Conservation (phyloP, 2,888 invertebrate species). For the Oscheius sp. region DNA sequence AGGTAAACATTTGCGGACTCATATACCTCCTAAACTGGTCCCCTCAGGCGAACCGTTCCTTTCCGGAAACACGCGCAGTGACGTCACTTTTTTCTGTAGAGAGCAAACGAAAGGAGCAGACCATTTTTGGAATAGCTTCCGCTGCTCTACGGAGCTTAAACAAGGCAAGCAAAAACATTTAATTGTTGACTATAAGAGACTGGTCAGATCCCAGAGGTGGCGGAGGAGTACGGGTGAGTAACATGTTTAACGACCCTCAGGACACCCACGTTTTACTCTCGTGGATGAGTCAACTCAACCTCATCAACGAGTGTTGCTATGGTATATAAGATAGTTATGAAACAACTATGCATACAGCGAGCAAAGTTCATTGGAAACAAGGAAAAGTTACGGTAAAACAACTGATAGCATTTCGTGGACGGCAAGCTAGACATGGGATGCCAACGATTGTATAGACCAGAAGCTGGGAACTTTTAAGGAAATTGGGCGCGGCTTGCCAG, state of each 20-base stretch:
- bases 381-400: neutral
- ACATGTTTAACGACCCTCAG: neutral
- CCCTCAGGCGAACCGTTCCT: slow-evolving; percentile 5
- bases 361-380: neutral
- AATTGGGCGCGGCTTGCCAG: too few relatives aligned
- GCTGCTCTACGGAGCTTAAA: too few relatives aligned
- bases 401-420: slow-evolving; percentile 10
- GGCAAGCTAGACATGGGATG: neutral
- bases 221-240: neutral
- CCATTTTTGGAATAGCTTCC: too few relatives aligned
- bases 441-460: too few relatives aligned
- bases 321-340: neutral
- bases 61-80: slow-evolving; percentile 23
- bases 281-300: neutral
- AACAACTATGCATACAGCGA: neutral
- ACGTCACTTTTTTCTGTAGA: slow-evolving; percentile 12
- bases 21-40: slow-evolving; percentile 13
- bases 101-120: slow-evolving; percentile 16
- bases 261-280: neutral
- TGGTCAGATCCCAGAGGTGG: neutral
- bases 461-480: too few relatives aligned
- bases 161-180: neutral
- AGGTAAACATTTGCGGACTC: slow-evolving; percentile 6
- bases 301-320: neutral
- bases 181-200: slow-evolving; percentile 4